Evolutionary conservation across 1,140 invertebrate genomes (phyloP), one percentile per base, ranked within the genome.

Genomic region (Megathymus violae): DNA sequence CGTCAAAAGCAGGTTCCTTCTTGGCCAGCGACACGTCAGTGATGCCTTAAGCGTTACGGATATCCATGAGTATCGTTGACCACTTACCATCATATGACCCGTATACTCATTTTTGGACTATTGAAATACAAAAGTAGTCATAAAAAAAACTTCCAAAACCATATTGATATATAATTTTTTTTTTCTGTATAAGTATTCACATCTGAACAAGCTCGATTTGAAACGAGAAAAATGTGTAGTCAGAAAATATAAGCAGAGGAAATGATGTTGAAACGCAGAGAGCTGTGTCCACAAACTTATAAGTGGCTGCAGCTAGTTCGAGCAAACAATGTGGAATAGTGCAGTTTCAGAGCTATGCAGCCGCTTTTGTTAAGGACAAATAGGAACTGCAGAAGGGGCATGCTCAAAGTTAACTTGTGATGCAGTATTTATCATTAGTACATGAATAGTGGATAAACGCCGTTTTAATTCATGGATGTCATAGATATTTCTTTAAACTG

Each of bases 251-350:
- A 47, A 47, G 19, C 16, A 13, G 19, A 25, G 19, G 19, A 14
- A 47, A 47, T 47, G 44, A 27, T 11, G 44, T 11, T 47, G 44
- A 25, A 47, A 47, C 11, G 19, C 5, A 47, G 19, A 47, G 44
- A 47, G 44, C 44, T 47, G 11, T 47, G 44, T 47, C 44, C 44
- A 47, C 44, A 47, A 47, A 47, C 19, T 11, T 47, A 47, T 47
- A 36, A 36, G 34, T 36, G 34, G 34, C 11, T 36, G 34, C 4
- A 36, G 34, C 34, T 36, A 36, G 11, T 47, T 47, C 17, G 11
- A 11, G 22, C 19, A 47, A 47, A 47, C 19, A 47, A 25, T 47
- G 27, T 2, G 44, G 44, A 25, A 47, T 27, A 36, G 43, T 22
- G 44, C 44, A 13, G 19, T 11, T 47, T 27, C 44, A 27, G 22